Evolutionary conservation across 2,797 vertebrate genomes (phyloP).

Genomic region (Myotis daubentonii): DNA sequence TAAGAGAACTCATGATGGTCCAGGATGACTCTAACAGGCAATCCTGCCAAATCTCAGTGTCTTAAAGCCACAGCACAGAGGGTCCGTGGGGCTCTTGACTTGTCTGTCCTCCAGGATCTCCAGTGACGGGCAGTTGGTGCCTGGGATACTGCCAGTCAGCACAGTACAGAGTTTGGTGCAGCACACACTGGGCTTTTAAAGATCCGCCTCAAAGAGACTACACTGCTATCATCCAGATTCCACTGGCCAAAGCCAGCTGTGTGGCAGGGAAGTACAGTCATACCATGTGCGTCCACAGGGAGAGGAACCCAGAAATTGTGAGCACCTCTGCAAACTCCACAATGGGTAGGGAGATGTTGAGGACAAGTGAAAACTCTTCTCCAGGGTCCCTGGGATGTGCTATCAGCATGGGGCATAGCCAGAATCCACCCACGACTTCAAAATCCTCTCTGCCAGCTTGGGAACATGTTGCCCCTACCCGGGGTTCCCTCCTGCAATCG

Average conservation of each 20-base stretch:
- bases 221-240: not conserved
- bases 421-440: not conserved
- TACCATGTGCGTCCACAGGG: rapidly evolving
- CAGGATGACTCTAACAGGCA: not conserved
- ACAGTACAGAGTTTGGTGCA: rapidly evolving
- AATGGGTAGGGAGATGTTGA: rapidly evolving
- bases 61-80: not conserved
- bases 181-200: rapidly evolving
- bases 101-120: not conserved
- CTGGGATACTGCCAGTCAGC: not conserved
- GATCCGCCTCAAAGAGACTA: not conserved
- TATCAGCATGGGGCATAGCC: rapidly evolving
- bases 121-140: too few relatives aligned
- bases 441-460: not conserved
- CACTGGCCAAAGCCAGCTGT: not conserved
- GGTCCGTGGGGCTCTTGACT: not conserved
- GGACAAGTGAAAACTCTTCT: not conserved
- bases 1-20: not conserved
- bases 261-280: rapidly evolving
- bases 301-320: not conserved
- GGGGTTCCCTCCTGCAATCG: not conserved
- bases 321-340: not conserved
- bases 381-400: rapidly evolving
- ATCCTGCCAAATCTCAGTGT: not conserved
- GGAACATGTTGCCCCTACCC: not conserved